Base-by-base conservation (phyloP, 2,113 vertebrate genomes). In the Crypturellus undulatus region DNA sequence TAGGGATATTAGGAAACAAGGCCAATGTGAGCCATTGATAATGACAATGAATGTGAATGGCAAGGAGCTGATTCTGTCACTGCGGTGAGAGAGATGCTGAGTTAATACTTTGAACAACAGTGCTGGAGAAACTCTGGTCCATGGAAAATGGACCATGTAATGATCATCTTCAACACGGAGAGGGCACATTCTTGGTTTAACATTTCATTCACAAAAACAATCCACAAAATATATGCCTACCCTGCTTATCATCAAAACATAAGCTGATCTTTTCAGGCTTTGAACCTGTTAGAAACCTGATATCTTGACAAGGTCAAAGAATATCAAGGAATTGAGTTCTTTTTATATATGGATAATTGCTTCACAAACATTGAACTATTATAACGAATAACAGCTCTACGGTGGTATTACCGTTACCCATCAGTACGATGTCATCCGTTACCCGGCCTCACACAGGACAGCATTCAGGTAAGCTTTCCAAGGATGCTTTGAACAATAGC, bases 181-280 rank as follows among this genome's bases (percentile, higher is more conserved):
- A 75, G 84, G 58, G 30, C 40, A 59, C 1, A 0, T 43, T 80
- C 62, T 79, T 0, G 0, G 4, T 75, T 96, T 56, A 77, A 67
- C 26, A 11, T 51, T 85, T 91, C 42, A 71, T 76, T 78, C 60
- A 69, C 42, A 58, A 90, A 87, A 86, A 21, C 6, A 64, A 25
- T 28, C 22, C 9, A 40, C 73, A 83, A 78, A 69, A 67, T 59
- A 67, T 9, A 67, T 28, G 40, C 7, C 14, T 80, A 21, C 22
- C 83, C 19, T 20, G 3, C 26, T 78, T 67, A 56, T 36, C n/a
- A 56, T 68, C 43, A 51, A 80, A 88, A 80, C n/a, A 15, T 58
- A 42, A 26, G 26, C 15, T 30, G 34, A 72, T 24, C 6, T 80
- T 80, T 62, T 63, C 47, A 0, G 0, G 51, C 62, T 43, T 60